Percentiles rank a stretch among this genome's conserved stretches.
Evolutionary conservation across 2,113 vertebrate genomes (phyloP).

Genomic region (Chlorocebus sabaeus): DNA sequence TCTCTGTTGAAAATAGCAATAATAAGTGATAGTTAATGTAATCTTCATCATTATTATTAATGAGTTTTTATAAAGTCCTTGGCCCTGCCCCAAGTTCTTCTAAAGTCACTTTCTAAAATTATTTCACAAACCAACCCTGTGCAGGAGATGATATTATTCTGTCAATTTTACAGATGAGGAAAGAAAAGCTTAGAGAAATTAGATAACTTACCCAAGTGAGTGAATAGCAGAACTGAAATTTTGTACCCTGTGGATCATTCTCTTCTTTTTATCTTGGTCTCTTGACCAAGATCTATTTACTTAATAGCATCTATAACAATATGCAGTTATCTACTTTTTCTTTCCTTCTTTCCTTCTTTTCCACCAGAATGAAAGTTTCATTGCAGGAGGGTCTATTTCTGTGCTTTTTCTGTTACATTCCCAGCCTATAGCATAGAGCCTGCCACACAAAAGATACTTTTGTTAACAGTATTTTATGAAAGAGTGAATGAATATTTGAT

Average conservation of each 20-base stretch:
- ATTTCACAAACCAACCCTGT: neutral
- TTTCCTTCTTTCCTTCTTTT: neutral
- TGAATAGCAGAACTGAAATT: neutral
- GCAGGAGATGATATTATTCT: neutral
- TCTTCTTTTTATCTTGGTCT: slow-evolving; percentile 12
- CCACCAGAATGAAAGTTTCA: neutral
- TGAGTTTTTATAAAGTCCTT: neutral
- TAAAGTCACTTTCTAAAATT: slow-evolving; percentile 25
- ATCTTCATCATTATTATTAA: neutral
- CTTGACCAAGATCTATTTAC: neutral
- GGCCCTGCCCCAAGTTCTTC: neutral
- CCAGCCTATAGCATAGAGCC: neutral
- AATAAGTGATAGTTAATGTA: neutral
- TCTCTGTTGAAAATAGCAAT: neutral
- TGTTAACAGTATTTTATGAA: slow-evolving; percentile 1
- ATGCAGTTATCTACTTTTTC: neutral
- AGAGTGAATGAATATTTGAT: neutral
- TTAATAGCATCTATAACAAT: neutral
- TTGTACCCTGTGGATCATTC: neutral
- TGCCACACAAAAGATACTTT: neutral
- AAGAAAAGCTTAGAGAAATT: slow-evolving; percentile 2
- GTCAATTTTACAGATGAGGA: neutral
- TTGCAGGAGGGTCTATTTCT: neutral
- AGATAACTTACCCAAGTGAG: neutral
- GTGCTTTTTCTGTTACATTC: neutral